These are phyloP conservation scores for Acleris laterana DNA, from an alignment of 2,888 invertebrate species.

Conservation along the genomic window DNA sequence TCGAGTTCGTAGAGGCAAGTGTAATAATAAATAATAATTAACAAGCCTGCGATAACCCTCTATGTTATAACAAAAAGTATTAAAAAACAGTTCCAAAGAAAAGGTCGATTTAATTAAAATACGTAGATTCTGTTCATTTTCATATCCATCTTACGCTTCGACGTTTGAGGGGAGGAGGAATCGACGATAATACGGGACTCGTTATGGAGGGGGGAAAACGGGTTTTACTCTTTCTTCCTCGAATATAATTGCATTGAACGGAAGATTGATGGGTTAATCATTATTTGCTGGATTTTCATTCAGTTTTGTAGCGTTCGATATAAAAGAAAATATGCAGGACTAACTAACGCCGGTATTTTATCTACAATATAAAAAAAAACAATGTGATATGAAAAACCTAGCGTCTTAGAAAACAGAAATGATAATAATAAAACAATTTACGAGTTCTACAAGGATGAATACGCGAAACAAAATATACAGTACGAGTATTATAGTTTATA, in stretches of 20 bases:
- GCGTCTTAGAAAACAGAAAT: no score
- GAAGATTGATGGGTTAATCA: conserved; percentile 32
- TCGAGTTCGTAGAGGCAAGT: no score
- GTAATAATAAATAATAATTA: no score
- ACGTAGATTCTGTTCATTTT: conserved; percentile 18
- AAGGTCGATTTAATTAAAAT: conserved; percentile 20
- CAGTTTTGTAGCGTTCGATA: background rate
- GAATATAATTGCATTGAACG: conserved; percentile 23
- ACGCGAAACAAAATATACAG: no score
- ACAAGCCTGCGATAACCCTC: no score
- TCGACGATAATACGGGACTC: conserved; percentile 24
- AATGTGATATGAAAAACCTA: no score
- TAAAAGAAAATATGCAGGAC: no score
- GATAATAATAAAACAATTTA: no score
- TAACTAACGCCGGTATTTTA: no score
- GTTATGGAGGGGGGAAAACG: conserved; percentile 7
- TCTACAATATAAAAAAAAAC: no score
- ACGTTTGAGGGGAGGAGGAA: conserved; percentile 5
- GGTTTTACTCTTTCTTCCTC: conserved; percentile 17
- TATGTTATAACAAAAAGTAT: background rate
- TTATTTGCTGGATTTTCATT: conserved; percentile 12
- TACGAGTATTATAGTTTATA: no score
- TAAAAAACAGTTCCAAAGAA: background rate
- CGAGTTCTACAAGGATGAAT: no score
- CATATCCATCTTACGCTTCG: conserved; percentile 21